phyloP scores from a whole-genome alignment of 2,797 vertebrate genomes.

The Euthynnus affinis region DNA sequence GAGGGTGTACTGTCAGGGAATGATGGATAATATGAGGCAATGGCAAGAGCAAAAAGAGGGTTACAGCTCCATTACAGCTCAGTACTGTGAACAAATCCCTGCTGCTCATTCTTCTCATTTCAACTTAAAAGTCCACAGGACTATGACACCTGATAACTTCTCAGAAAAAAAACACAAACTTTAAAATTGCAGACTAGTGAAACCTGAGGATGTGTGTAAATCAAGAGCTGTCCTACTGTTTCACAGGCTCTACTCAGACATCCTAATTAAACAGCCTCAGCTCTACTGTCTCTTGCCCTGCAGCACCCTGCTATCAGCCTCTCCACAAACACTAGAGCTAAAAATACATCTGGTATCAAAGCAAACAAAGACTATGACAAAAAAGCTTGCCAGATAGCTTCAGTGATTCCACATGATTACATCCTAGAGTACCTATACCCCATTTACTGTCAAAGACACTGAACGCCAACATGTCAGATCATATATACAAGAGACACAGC shows the following conservation, averaged over 20 bases:
- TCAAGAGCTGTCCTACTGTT: conserved; percentile 37
- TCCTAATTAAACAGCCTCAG: conserved; percentile 57
- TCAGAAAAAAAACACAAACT: not conserved
- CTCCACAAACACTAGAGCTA: conserved; percentile 74
- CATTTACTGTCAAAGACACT: conserved; percentile 21
- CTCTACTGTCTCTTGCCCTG: conserved; percentile 53
- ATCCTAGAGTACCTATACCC: conserved; percentile 22
- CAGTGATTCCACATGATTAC: conserved; percentile 50
- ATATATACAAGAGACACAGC: not conserved
- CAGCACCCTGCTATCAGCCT: conserved; percentile 72
- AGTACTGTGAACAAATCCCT: conserved; percentile 23
- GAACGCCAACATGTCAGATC: conserved; percentile 5
- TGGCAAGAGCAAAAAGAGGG: conserved; percentile 10
- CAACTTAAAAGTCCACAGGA: conserved; percentile 7
- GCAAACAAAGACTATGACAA: conserved; percentile 58
- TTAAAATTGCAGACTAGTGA: conserved; percentile 21
- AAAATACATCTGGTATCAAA: conserved; percentile 79
- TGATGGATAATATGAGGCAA: conserved; percentile 43
- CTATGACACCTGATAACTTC: conserved; percentile 16
- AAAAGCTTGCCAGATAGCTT: conserved; percentile 39
- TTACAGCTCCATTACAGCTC: not conserved
- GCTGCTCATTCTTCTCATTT: conserved; percentile 4
- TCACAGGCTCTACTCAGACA: conserved; percentile 49
- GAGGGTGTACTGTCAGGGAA: conserved; percentile 46
- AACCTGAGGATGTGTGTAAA: conserved; percentile 53